Conservation (phyloP, 2,113 vertebrate species). For the Uropsilus gracilis region DNA sequence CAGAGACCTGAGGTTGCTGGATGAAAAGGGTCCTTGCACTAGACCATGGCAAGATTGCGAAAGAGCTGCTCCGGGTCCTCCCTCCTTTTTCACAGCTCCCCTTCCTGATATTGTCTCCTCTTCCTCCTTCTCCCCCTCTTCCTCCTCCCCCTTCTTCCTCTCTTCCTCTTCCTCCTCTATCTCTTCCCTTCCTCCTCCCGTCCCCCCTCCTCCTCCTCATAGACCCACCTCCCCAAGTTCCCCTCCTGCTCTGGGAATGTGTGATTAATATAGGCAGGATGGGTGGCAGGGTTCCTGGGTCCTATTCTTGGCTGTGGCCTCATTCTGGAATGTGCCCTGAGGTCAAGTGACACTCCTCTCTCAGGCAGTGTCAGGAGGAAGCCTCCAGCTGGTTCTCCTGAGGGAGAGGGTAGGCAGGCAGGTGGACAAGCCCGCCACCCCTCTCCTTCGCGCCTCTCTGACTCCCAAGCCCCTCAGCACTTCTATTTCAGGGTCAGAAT, state of each 20-base stretch:
- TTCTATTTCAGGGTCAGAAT: background rate
- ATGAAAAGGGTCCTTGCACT: background rate
- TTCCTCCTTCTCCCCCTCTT: too few species aligned
- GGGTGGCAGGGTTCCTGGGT: slow-evolving; percentile 64
- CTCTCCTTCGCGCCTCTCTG: background rate
- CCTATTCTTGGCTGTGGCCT: slow-evolving; percentile 75
- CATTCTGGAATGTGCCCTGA: slow-evolving; percentile 75
- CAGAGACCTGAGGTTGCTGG: too few species aligned
- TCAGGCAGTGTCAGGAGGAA: slow-evolving; percentile 10
- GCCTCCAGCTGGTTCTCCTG: background rate
- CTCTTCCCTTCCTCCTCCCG: too few species aligned
- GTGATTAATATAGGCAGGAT: slow-evolving; percentile 59
- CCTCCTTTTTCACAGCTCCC: background rate
- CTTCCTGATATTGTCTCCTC: background rate
- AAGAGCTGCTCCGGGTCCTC: background rate
- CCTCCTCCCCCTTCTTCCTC: too few species aligned
- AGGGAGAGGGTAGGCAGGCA: background rate
- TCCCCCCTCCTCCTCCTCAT: too few species aligned
- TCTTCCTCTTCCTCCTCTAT: too few species aligned
- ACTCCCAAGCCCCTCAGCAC: background rate
- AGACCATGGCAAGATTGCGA: background rate
- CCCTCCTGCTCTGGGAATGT: background rate
- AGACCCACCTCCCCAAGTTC: background rate
- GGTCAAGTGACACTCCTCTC: slow-evolving; percentile 63
- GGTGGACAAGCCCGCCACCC: background rate